Evolutionary conservation across 2,888 invertebrate species (phyloP).

Genomic region (Tromatobia lineatoria): DNA sequence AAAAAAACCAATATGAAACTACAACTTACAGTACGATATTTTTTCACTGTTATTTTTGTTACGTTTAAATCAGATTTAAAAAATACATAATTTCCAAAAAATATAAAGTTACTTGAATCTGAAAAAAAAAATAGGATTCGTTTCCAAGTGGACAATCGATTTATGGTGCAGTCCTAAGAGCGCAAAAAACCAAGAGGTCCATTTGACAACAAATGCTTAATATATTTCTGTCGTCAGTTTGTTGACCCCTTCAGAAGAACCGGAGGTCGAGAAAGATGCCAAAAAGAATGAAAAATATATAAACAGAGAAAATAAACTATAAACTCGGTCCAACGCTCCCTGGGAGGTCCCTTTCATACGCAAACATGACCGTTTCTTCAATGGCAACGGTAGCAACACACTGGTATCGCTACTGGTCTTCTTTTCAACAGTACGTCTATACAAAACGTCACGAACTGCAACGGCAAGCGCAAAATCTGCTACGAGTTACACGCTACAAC

Average conservation of each 20-base stretch:
- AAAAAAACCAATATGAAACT: no score
- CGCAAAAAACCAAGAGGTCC: neutral
- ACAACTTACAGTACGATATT: no score
- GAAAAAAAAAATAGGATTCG: neutral
- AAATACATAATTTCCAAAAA: neutral
- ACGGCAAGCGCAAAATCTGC: neutral
- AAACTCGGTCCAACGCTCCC: neutral
- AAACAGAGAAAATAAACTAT: slow-evolving; percentile 32
- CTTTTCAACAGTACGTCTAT: slow-evolving; percentile 30
- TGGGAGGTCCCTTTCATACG: neutral
- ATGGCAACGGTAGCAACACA: slow-evolving; percentile 14
- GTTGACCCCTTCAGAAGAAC: neutral
- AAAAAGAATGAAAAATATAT: slow-evolving; percentile 6
- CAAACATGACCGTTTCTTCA: slow-evolving; percentile 17
- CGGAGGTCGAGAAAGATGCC: neutral
- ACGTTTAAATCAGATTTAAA: no score
- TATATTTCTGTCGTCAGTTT: neutral
- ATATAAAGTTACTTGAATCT: neutral
- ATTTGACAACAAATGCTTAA: neutral
- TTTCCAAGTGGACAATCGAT: neutral
- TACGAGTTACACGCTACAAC: neutral
- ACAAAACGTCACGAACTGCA: slow-evolving; percentile 15
- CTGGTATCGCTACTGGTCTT: neutral
- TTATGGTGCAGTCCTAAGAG: neutral
- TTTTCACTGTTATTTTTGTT: no score